Evolutionary conservation across 2,888 invertebrate species (phyloP).

Genomic region (Zygaena filipendulae): DNA sequence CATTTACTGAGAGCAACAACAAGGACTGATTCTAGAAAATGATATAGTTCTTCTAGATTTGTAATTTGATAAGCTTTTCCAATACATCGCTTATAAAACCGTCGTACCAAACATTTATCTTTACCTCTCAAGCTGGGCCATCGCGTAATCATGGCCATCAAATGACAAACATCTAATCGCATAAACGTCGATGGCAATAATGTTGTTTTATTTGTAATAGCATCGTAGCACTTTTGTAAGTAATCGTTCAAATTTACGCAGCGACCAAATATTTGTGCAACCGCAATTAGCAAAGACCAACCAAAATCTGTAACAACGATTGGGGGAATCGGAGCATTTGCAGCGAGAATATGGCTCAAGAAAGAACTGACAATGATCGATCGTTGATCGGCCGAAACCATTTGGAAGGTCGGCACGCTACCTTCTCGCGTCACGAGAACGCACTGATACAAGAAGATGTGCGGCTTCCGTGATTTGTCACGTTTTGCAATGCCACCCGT

Average conservation of each 20-base stretch:
- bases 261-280: slow-evolving; percentile 3
- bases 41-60: neutral
- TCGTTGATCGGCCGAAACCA: slow-evolving; percentile 5
- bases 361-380: slow-evolving; percentile 3
- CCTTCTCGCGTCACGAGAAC: slow-evolving; percentile 7
- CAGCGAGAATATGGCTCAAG: slow-evolving; percentile 1
- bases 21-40: slow-evolving; percentile 2
- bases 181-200: slow-evolving; percentile 4
- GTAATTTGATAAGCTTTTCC: slow-evolving; percentile 2
- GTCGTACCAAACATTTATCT: neutral
- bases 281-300: slow-evolving; percentile 4
- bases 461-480: slow-evolving; percentile 1
- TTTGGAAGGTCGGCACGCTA: slow-evolving; percentile 7
- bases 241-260: slow-evolving; percentile 3
- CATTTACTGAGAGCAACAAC: slow-evolving; percentile 5
- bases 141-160: slow-evolving; percentile 4
- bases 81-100: slow-evolving; percentile 4
- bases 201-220: neutral
- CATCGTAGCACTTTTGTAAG: slow-evolving; percentile 3
- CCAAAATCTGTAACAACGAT: slow-evolving; percentile 5
- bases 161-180: slow-evolving; percentile 5
- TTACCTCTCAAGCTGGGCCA: slow-evolving; percentile 1
- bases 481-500: slow-evolving; percentile 6
- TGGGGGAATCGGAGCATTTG: slow-evolving; percentile 6
- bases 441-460: slow-evolving; percentile 8